These are phyloP conservation scores for Conchocele bisecta DNA, from an alignment of 2,888 invertebrate genomes.

Conservation along the genomic window DNA sequence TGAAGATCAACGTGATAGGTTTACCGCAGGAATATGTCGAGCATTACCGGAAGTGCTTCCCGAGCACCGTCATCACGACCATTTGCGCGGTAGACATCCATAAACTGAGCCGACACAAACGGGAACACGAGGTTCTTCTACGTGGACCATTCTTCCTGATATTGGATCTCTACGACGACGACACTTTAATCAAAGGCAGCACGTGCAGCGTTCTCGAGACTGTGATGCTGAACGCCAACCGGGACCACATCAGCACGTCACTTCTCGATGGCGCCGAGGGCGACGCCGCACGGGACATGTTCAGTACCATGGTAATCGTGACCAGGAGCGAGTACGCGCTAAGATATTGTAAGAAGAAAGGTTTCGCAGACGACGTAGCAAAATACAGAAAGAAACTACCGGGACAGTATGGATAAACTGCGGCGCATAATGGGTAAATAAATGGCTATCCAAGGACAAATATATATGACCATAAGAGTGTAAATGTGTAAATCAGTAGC, in stretches of 20 bases:
- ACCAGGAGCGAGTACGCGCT: constrained; percentile 58
- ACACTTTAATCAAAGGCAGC: constrained; percentile 11
- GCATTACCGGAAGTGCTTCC: constrained; percentile 49
- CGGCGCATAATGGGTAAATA: constrained; percentile 27
- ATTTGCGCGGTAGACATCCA: constrained; percentile 64
- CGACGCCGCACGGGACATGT: constrained; percentile 54
- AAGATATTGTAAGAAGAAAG: constrained; percentile 39
- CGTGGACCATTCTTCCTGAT: constrained; percentile 60
- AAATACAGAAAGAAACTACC: constrained; percentile 35
- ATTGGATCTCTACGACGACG: constrained; percentile 46
- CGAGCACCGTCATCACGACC: constrained; percentile 51
- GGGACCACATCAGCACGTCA: constrained; percentile 60
- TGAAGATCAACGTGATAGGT: constrained; percentile 60
- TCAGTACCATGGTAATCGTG: constrained; percentile 60
- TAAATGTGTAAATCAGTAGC: too few relatives aligned
- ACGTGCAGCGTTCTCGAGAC: constrained; percentile 51
- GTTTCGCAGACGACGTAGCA: constrained; percentile 27
- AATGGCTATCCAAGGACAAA: too few relatives aligned
- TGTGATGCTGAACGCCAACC: constrained; percentile 62
- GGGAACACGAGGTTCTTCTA: constrained; percentile 58
- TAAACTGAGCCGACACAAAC: constrained; percentile 46
- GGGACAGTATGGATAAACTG: constrained; percentile 25
- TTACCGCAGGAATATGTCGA: constrained; percentile 55
- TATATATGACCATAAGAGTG: too few relatives aligned
- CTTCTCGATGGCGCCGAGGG: constrained; percentile 50